A percentile compares a stretch with the other conserved stretches of the same genome.
phyloP scores from a whole-genome alignment of 2,797 vertebrate genomes.

The Phoeniculus purpureus region DNA sequence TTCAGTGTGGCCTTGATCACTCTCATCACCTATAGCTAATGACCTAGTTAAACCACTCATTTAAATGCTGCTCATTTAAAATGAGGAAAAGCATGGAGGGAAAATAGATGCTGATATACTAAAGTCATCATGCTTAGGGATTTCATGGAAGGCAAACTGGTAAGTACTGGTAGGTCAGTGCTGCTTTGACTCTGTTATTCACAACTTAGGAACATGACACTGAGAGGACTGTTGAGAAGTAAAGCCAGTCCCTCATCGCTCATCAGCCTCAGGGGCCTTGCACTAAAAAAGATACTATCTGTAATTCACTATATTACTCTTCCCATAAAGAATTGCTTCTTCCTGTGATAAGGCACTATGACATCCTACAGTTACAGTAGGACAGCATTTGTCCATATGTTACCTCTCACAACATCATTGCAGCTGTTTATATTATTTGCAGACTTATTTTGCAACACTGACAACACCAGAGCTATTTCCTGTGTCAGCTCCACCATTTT shows the following conservation, averaged over 20 bases:
- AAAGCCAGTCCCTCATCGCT: rapidly evolving
- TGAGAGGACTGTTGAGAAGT: background rate
- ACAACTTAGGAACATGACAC: background rate
- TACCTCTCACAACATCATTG: background rate
- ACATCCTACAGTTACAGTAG: background rate
- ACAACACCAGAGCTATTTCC: background rate
- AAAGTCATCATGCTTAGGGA: background rate
- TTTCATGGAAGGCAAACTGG: background rate
- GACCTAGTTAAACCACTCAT: background rate
- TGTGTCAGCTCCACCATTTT: background rate
- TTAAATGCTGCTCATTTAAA: background rate
- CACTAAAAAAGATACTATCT: background rate
- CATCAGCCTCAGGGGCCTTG: background rate
- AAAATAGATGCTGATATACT: background rate
- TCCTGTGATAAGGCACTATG: background rate
- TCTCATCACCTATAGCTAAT: background rate
- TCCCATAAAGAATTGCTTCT: background rate
- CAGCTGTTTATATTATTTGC: background rate
- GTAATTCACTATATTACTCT: background rate
- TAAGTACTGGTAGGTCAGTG: background rate
- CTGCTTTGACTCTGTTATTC: background rate
- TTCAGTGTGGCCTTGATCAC: background rate
- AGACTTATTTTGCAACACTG: background rate
- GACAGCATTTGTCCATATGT: background rate
- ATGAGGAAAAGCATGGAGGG: background rate